These are phyloP conservation scores for Castor canadensis DNA, from an alignment of 2,113 vertebrate genomes.

Conservation along the genomic window DNA sequence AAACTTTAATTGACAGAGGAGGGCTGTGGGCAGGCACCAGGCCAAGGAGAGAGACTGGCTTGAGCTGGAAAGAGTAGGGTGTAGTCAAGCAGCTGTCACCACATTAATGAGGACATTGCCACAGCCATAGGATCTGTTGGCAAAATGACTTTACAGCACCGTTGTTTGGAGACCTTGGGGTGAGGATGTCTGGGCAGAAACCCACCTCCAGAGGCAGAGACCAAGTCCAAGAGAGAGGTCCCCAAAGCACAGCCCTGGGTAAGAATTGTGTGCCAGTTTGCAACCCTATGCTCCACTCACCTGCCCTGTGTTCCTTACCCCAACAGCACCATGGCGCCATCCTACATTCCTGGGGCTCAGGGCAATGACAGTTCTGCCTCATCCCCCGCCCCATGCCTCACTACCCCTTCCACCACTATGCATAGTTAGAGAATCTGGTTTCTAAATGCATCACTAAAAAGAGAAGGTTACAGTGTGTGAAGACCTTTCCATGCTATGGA, in stretches of 20 bases:
- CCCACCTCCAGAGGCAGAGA: neutral
- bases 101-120: neutral
- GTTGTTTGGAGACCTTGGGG: neutral
- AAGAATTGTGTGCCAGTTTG: neutral
- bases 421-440: neutral
- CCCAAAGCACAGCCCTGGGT: neutral
- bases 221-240: neutral
- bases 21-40: slow-evolving; percentile 24
- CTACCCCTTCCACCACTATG: neutral
- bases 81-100: neutral
- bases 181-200: neutral
- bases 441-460: neutral
- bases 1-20: slow-evolving; percentile 32
- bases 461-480: neutral
- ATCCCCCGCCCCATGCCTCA: neutral
- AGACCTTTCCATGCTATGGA: neutral
- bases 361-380: neutral
- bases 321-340: neutral
- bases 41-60: slow-evolving; percentile 15
- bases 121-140: neutral
- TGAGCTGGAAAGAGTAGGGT: neutral
- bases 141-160: neutral
- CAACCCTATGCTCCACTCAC: neutral
- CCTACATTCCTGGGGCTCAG: neutral
- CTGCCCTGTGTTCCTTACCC: neutral